A percentile compares a stretch with the other conserved stretches of the same genome.
Evolutionary conservation across 2,797 vertebrate species (phyloP).

Genomic region (Gastrophryne carolinensis): DNA sequence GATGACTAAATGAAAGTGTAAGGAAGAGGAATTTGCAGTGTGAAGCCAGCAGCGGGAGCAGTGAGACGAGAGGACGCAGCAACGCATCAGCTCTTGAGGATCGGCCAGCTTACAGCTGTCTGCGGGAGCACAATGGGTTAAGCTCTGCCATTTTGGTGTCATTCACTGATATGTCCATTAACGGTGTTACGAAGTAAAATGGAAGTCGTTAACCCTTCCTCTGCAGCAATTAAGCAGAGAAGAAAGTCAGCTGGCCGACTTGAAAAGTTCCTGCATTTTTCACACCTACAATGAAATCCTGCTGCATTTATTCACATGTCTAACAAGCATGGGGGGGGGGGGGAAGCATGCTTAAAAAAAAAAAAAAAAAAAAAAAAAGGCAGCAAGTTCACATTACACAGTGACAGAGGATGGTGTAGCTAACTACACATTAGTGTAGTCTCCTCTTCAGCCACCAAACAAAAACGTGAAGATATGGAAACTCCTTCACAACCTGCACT

Average conservation of each 20-base stretch:
- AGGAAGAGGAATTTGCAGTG: conserved; percentile 32
- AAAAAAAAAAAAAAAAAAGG: background rate
- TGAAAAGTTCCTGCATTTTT: conserved; percentile 17
- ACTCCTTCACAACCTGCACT: too few relatives aligned
- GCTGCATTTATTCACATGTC: background rate
- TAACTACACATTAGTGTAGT: too few relatives aligned
- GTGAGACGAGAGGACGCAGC: conserved; percentile 39
- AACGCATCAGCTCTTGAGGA: conserved; percentile 32
- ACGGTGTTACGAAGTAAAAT: conserved; percentile 72
- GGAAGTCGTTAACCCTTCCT: conserved; percentile 69
- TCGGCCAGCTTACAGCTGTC: conserved; percentile 40
- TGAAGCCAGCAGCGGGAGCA: conserved; percentile 46
- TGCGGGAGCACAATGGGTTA: conserved; percentile 65
- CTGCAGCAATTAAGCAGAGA: background rate
- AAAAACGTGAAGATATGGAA: too few relatives aligned
- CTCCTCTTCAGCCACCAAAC: too few relatives aligned
- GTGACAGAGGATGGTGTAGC: background rate
- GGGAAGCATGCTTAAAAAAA: too few relatives aligned
- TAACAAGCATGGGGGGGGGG: too few relatives aligned
- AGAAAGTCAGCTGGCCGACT: background rate
- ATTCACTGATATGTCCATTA: conserved; percentile 68
- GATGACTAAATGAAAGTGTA: background rate
- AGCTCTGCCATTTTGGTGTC: conserved; percentile 69
- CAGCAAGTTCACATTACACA: background rate
- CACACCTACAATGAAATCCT: conserved; percentile 15